phyloP scores from a whole-genome alignment of 1,140 invertebrate genomes.

The Choristoneura fumiferana region DNA sequence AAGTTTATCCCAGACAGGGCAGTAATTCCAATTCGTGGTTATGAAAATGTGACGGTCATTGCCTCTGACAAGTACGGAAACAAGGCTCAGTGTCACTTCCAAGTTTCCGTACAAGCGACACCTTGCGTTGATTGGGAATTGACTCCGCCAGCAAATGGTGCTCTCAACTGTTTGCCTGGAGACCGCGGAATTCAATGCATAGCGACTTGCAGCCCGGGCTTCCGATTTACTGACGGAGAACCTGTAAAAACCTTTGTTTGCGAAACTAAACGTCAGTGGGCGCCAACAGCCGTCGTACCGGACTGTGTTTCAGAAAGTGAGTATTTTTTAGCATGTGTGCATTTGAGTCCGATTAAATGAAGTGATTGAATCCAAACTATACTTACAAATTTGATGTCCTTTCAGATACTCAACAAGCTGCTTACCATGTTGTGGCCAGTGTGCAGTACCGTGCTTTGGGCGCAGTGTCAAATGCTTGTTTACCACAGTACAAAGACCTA shows the following conservation, averaged over 20 bases:
- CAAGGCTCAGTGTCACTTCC: conserved; percentile 94
- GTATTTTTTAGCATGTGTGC: conserved; percentile 26
- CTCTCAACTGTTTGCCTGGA: conserved; percentile 90
- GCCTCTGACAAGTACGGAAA: conserved; percentile 95
- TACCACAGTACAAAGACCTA: conserved; percentile 91
- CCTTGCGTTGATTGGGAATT: conserved; percentile 97
- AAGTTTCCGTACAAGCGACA: conserved; percentile 94
- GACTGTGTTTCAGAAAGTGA: conserved; percentile 95
- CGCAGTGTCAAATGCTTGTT: conserved; percentile 89
- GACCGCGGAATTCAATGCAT: conserved; percentile 92
- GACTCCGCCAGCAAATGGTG: conserved; percentile 91
- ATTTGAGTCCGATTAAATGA: not conserved
- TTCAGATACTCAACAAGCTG: conserved; percentile 93
- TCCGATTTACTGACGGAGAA: conserved; percentile 94
- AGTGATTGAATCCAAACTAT: conserved; percentile 12
- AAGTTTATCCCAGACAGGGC: conserved; percentile 92
- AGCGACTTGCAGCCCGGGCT: conserved; percentile 94
- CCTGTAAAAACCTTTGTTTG: conserved; percentile 92
- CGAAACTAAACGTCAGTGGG: conserved; percentile 88
- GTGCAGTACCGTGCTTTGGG: conserved; percentile 94
- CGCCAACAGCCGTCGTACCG: conserved; percentile 91
- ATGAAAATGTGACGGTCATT: conserved; percentile 96
- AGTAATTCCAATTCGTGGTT: conserved; percentile 92
- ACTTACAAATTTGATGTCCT: conserved; percentile 47
- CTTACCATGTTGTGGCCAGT: conserved; percentile 94